Evolutionary conservation across 2,888 invertebrate species (phyloP).

Genomic region (Trimorus sp.): DNA sequence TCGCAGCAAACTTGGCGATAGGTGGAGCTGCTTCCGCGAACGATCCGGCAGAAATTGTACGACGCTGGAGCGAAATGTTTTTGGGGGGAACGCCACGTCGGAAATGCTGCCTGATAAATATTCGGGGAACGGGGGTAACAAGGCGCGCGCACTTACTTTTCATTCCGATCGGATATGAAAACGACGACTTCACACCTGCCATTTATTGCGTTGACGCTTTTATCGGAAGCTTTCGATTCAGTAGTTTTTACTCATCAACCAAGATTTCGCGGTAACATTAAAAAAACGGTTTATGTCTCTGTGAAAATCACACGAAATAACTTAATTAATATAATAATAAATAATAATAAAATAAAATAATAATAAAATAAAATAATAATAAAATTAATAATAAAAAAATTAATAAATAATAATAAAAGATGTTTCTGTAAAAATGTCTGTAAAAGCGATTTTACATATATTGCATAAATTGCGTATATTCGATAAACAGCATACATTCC

Average conservation of each 20-base stretch:
- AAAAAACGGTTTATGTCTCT: too few species aligned
- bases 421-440: too few species aligned
- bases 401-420: too few species aligned
- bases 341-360: too few species aligned
- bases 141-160: slow-evolving; percentile 41
- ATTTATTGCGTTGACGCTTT: slow-evolving; percentile 43
- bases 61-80: neutral
- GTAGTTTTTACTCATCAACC: slow-evolving; percentile 10
- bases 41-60: slow-evolving; percentile 17
- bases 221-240: slow-evolving; percentile 30
- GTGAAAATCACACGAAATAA: too few species aligned
- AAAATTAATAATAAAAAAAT: too few species aligned
- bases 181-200: slow-evolving; percentile 39
- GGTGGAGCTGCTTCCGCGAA: slow-evolving; percentile 17
- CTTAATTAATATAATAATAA: too few species aligned
- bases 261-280: too few species aligned
- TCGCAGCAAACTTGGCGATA: slow-evolving; percentile 40
- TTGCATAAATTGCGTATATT: too few species aligned
- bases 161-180: slow-evolving; percentile 46
- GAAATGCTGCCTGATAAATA: slow-evolving; percentile 40
- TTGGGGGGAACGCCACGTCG: slow-evolving; percentile 21
- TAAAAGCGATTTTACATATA: too few species aligned
- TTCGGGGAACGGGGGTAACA: slow-evolving; percentile 18
- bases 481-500: too few species aligned
- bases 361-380: too few species aligned